These are phyloP conservation scores for Cliona cf. orientalis DNA, from an alignment of 37 sponge, comb jelly and placozoan species.

Conservation along the genomic window DNA sequence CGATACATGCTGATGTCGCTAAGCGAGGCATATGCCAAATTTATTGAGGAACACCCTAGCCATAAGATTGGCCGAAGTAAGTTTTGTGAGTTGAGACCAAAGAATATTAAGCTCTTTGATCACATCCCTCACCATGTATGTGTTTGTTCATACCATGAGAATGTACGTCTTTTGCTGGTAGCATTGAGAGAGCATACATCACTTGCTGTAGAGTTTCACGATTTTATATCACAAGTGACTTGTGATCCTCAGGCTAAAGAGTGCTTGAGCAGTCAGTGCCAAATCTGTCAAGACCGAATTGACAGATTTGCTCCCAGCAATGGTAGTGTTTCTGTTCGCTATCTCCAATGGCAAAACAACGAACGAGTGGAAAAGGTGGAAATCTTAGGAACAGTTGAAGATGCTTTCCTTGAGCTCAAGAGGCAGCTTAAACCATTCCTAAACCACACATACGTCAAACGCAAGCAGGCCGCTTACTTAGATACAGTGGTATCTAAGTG, in stretches of 20 bases:
- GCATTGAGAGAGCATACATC: conserved; percentile 39
- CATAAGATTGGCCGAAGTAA: conserved; percentile 28
- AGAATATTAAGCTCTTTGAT: conserved; percentile 44
- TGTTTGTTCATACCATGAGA: conserved; percentile 53
- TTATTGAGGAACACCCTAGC: conserved; percentile 2
- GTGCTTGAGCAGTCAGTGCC: conserved; percentile 28
- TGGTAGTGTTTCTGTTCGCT: conserved; percentile 6
- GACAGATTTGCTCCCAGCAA: conserved; percentile 22
- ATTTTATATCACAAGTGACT: conserved; percentile 22
- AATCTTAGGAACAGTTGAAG: conserved; percentile 23
- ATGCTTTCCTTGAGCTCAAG: conserved; percentile 21
- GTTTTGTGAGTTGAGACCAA: conserved; percentile 51
- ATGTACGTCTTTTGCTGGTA: conserved; percentile 47
- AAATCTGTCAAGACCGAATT: conserved; percentile 13
- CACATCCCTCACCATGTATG: conserved; percentile 50
- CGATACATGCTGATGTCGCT: conserved; percentile 46
- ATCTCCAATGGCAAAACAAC: conserved; percentile 35
- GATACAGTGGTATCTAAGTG: neutral
- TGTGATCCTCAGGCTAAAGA: conserved; percentile 19
- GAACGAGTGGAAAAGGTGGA: conserved; percentile 24
- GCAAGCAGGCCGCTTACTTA: conserved; percentile 33
- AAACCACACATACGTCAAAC: conserved; percentile 32
- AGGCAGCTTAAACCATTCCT: conserved; percentile 32
- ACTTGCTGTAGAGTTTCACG: conserved; percentile 7
- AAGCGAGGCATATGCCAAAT: conserved; percentile 26